Base-by-base conservation (phyloP, 2,888 invertebrate genomes). In the Andrena hattorfiana region DNA sequence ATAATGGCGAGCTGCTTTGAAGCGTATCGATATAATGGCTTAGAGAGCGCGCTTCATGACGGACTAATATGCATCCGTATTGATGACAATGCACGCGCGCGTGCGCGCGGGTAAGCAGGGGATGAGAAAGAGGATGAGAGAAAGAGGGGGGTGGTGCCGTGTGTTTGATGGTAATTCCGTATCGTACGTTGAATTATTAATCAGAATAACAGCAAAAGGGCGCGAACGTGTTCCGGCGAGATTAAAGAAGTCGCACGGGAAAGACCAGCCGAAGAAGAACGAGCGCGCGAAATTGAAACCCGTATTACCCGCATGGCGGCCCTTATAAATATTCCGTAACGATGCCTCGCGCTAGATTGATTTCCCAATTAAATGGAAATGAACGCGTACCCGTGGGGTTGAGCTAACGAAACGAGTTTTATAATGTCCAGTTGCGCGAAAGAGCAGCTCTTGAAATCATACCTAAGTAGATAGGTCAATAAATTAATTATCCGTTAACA, bases 291-390 rank as follows among this genome's bases (percentile, higher is more conserved):
- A 89, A 91, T 90, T 89, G 81, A 87, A 88, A 83, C 78, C 77
- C 74, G 85, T 77, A 85, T 85, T 79, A 82, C 81, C 79, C 70
- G 64, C 84, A 81, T 76, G 63, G 66, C 67, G 75, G 77, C 72
- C 81, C 87, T 87, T 88, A 88, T 88, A 87, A 88, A 88, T 88
- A 88, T 88, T 88, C 89, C 81, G 87, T 85, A 88, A 88, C 88
- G 87, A 88, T 86, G 77, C 83, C 78, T 56, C 77, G 74, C 75
- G 88, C 83, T 73, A 84, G 87, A 88, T 88, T 87, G 87, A 88
- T 88, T 88, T 81, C 85, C 88, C 89, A 88, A 88, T 88, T 89
- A 88, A 88, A 88, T 87, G 87, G 79, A 88, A 88, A 88, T 85
- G 89, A 88, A 85, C 86, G 81, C 73, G 67, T 30, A 13, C 59